Base-by-base conservation (phyloP, 2,888 invertebrate species). In the Pseudoips prasinana region DNA sequence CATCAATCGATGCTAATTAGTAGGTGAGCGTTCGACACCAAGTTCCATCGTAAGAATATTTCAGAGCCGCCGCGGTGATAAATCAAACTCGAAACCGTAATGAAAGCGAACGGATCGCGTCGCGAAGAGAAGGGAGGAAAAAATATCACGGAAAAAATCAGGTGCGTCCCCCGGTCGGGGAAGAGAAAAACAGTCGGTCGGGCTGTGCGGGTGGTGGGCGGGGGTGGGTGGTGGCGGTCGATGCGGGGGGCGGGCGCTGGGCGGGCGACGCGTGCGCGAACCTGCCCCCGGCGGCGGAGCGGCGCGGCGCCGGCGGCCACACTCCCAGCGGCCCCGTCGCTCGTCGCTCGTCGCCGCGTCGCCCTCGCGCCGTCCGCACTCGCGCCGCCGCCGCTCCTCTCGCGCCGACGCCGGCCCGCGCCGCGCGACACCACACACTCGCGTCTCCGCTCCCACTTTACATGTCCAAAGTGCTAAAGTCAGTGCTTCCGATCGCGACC, bases 101-200 rank as follows among this genome's bases (percentile, higher is more conserved):
- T 88, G 87, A 88, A 88, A 88, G 87, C 87, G 87, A 88, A 86
- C 87, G 87, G 87, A 87, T 87, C 86, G 86, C 86, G 86, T 85
- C 85, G 87, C 84, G 84, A 83, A 82, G 83, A 82, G 82, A 78
- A 80, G 76, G 83, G 84, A 83, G 87, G 85, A 85, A 86, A 86
- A 88, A 88, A 86, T 87, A 87, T 87, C 87, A 86, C 86, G 86
- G 87, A 86, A 88, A 88, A 87, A 88, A 88, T 87, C 87, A 87
- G 87, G 87, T 88, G 87, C 86, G 84, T 84, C 86, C 84, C 85
- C 85, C 83, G 82, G 77, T 80, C 82, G 85, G 78, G 78, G 74
- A 77, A 82, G 84, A 85, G 83, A 82, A 85, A 87, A 83, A 84
- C 84, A 85, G 82, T 82, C 75, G 77, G 82, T 77, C 73, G 78